Base-by-base conservation (phyloP, 2,888 invertebrate genomes). In the Drosophila lutescens region DNA sequence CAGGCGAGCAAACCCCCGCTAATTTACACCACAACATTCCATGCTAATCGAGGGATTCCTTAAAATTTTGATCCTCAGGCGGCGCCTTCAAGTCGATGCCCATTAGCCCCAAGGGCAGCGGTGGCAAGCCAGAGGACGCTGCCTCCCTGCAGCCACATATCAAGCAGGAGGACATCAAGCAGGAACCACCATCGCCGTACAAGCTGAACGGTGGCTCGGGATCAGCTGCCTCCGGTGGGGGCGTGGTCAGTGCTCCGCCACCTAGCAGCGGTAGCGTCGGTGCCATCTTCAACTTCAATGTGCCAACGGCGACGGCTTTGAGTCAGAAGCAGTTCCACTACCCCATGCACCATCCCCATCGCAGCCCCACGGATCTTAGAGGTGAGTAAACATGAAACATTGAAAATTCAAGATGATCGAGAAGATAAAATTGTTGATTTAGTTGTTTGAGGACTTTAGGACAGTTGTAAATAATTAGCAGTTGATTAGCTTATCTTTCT, bases 61-160 rank as follows among this genome's bases (percentile, higher is more conserved):
- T 20, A 20, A 20, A 2, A 8, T 10, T 9, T 36, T 41, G 34
- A 10, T 32, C 12, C 8, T 17, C 30, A 89, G 97, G 97, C 53
- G 97, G 98, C 20, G 98, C 98, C 43, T 98, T 98, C 91, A 97
- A 97, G 92, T 97, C 97, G 15, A 91, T 97, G 93, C 97, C 96
- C 4, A 92, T 93, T 49, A 94, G 93, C 76, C 94, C 94, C 26
- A 94, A 94, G 87, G 93, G 91, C 78, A 40, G 65, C 34, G 89
- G 90, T 74, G 49, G 88, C 68, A 91, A 91, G 78, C 57, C 81
- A 17, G 91, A 91, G 66, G 91, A 91, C n/a, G 74, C 74, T 76
- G 49, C 30, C 7, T n/a, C 43, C 30, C 46, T 75, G 60, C 82
- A 86, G 66, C 50, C 70, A 41, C 88, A 87, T 76, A 81, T 83